These are phyloP conservation scores for Columba janthina DNA, from an alignment of 2,113 vertebrate species.

Conservation along the genomic window DNA sequence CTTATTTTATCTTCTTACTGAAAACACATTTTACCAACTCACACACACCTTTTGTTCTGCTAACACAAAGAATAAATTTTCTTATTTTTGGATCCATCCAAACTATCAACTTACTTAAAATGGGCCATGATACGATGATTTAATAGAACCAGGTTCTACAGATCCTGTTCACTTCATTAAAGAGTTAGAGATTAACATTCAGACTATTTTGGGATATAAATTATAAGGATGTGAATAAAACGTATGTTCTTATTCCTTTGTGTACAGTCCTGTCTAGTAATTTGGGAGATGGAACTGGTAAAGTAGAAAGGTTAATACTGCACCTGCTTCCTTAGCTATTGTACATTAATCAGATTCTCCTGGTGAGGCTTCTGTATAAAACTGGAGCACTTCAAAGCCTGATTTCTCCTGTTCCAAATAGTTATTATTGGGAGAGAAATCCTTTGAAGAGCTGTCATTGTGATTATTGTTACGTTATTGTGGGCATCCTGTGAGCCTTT, in stretches of 20 bases:
- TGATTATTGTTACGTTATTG: neutral
- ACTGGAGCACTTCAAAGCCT: neutral
- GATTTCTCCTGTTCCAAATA: neutral
- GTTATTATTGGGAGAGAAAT: neutral
- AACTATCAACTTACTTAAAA: neutral
- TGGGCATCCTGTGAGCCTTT: neutral
- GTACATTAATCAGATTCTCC: constrained; percentile 4
- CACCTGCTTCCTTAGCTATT: constrained; percentile 4
- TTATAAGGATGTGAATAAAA: constrained; percentile 9
- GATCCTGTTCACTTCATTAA: neutral
- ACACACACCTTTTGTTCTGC: neutral
- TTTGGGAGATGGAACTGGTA: neutral
- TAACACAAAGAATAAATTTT: neutral
- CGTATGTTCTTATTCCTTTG: constrained; percentile 25
- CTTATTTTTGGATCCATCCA: neutral
- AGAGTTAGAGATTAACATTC: neutral
- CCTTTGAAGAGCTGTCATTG: neutral
- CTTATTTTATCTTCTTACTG: neutral
- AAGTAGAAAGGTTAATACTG: neutral
- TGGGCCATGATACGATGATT: neutral
- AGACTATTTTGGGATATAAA: constrained; percentile 13
- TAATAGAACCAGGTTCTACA: neutral
- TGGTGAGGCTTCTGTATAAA: neutral
- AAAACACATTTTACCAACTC: neutral
- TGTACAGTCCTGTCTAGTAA: neutral